phyloP scores from a whole-genome alignment of 2,797 vertebrate species.

The Gorsachius magnificus region DNA sequence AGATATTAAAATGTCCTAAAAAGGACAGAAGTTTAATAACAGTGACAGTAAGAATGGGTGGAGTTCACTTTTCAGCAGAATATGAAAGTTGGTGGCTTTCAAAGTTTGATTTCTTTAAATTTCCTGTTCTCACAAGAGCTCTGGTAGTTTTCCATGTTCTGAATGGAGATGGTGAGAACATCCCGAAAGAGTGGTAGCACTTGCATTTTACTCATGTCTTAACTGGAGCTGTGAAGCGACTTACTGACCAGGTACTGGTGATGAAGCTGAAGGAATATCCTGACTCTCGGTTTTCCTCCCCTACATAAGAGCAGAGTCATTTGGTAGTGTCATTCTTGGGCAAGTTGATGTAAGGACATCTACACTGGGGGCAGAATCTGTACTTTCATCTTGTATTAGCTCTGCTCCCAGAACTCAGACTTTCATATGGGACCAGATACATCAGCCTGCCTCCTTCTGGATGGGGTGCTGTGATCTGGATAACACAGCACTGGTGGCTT shows the following conservation, averaged over 20 bases:
- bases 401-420: neutral
- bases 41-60: neutral
- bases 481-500: accelerated
- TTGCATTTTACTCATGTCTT: neutral
- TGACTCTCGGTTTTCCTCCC: neutral
- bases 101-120: neutral
- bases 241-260: neutral
- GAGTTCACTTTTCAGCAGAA: neutral
- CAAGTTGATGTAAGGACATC: neutral
- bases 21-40: neutral
- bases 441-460: neutral
- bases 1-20: neutral
- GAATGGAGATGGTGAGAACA: neutral
- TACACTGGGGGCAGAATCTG: neutral
- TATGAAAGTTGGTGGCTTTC: neutral
- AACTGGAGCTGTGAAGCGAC: neutral
- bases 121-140: neutral
- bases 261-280: neutral
- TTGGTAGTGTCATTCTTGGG: neutral
- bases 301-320: neutral
- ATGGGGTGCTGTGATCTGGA: neutral
- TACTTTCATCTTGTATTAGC: neutral
- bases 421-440: neutral
- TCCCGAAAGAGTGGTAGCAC: neutral
- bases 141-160: neutral